Evolutionary conservation across 2,888 invertebrate species (phyloP), one percentile per base, ranked within the genome.

Genomic region (Netelia melanura): DNA sequence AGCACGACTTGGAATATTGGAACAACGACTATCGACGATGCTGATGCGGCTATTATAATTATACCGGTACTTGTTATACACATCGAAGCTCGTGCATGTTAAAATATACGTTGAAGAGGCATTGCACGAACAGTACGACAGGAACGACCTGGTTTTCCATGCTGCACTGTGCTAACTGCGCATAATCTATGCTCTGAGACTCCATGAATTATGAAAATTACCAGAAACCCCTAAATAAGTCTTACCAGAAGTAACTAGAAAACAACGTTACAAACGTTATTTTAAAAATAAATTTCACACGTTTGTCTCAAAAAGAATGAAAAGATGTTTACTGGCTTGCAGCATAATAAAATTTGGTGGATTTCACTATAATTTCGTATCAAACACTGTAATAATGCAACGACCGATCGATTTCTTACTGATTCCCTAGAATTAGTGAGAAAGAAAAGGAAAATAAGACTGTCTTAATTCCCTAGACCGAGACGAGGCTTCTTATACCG

Each of bases 21-120:
- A 77, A 77, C 58, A 77, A 68, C 58, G 77, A 77, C 23, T 77
- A 68, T 77, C 78, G 78, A 70, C 61, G 43, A 23, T n/a, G 30
- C 56, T n/a, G 44, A 38, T 76, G 67, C 67, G 10, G 14, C 58
- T 58, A 58, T 78, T 38, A 30, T 65, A 54, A 43, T 76, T 65
- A 8, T 65, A 78, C 70, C 78, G 78, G 78, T 70, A 78, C 78
- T 78, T 43, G 70, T 62, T 62, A 62, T 25, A 77, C 58, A 58
- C 38, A 78, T 62, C 6, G 21, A 25, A 74, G 17, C 64, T 25
- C 64, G n/a, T 56, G 38, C 67, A 58, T 68, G 70, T 43, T 38
- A 62, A 70, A 78, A 17, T 30, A 54, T 56, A 68, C 30, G 62
- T 62, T 10, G 6, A 21, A 17, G 58, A 58, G 38, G 6, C 38